Conservation (phyloP, 2,797 vertebrate genomes). For the Coendou prehensilis region DNA sequence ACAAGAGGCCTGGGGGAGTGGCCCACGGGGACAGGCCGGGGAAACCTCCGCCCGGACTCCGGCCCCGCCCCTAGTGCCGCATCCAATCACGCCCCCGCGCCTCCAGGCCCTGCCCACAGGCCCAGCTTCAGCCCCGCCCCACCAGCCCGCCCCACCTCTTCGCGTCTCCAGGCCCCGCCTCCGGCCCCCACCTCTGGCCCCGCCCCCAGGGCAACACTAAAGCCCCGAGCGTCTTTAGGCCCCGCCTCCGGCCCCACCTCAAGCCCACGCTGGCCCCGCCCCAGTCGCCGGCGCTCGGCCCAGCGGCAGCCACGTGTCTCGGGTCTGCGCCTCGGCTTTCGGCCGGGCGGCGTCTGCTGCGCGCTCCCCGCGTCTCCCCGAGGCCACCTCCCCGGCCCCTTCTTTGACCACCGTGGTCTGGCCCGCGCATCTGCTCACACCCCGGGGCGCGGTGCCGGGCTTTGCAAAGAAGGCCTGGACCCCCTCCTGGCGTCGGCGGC, state of each 20-base stretch:
- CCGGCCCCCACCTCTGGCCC: rapidly evolving
- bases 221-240: too few species aligned
- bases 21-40: not conserved
- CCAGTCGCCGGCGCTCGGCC: not conserved
- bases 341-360: rapidly evolving
- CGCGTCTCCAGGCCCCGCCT: not conserved
- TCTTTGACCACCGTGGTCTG: not conserved
- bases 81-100: not conserved
- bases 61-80: not conserved
- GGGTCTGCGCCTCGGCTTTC: not conserved
- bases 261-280: not conserved
- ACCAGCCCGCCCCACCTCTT: not conserved
- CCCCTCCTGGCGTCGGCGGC: not conserved
- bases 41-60: rapidly evolving
- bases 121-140: not conserved
- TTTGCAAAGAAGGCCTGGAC: not conserved
- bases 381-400: not conserved
- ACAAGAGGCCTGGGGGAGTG: not conserved
- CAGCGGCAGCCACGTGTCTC: rapidly evolving
- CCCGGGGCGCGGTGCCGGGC: rapidly evolving
- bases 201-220: rapidly evolving
- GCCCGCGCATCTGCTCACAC: not conserved
- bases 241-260: not conserved
- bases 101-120: not conserved
- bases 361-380: not conserved